Evolutionary conservation across 2,888 invertebrate genomes (phyloP).

Genomic region (Pristionchus entomophagus): DNA sequence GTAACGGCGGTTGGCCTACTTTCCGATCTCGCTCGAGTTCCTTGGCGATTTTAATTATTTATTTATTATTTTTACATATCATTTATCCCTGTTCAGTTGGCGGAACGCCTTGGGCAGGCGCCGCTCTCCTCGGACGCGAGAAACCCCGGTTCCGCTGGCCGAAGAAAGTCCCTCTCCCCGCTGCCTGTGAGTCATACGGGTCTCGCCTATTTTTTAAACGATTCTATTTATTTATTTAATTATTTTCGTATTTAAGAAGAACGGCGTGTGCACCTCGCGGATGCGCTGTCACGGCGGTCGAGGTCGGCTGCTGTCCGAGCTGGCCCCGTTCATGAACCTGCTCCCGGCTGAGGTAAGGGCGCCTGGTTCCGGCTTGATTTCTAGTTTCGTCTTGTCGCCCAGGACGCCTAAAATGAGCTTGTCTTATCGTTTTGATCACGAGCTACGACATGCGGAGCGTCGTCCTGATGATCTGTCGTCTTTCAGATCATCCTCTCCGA

Average conservation of each 20-base stretch:
- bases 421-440: no score
- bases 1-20: conserved; percentile 49
- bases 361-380: no score
- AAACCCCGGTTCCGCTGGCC: background rate
- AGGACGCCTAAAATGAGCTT: no score
- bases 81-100: background rate
- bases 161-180: conserved; percentile 41
- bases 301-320: conserved; percentile 3
- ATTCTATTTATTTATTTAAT: background rate
- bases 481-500: conserved; percentile 4
- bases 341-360: conserved; percentile 45
- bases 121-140: background rate
- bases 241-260: background rate
- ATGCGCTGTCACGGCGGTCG: background rate
- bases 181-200: conserved; percentile 31
- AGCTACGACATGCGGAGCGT: no score
- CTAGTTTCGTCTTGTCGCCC: no score
- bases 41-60: background rate
- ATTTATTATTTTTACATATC: background rate
- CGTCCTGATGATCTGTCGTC: no score
- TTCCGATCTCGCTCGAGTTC: background rate
- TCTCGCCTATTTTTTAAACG: background rate
- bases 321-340: conserved; percentile 40
- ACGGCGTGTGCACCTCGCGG: background rate
- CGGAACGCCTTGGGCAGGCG: conserved; percentile 47